phyloP scores from a whole-genome alignment of 2,888 invertebrate genomes.

The Bembecia ichneumoniformis region DNA sequence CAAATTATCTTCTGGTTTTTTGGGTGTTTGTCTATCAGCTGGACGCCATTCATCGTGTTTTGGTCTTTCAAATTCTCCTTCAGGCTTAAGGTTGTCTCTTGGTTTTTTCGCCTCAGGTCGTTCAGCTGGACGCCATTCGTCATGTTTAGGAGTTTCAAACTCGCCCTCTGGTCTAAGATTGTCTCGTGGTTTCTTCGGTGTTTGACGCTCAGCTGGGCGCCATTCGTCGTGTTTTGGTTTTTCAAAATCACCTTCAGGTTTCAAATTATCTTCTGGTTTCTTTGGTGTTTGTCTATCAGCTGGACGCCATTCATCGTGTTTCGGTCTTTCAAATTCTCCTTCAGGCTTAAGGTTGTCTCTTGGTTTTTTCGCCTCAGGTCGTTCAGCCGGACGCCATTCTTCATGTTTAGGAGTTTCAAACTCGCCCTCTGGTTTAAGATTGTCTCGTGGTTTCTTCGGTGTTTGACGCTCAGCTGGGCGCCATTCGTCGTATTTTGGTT shows the following conservation, averaged over 20 bases:
- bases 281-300: constrained; percentile 43
- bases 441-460: constrained; percentile 59
- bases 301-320: constrained; percentile 40
- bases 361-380: constrained; percentile 43
- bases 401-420: constrained; percentile 35
- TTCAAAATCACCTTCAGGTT: constrained; percentile 70
- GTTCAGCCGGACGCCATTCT: constrained; percentile 55
- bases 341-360: constrained; percentile 68
- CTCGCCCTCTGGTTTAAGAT: constrained; percentile 37
- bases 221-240: constrained; percentile 29
- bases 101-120: constrained; percentile 65
- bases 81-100: constrained; percentile 73
- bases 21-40: constrained; percentile 41
- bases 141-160: constrained; percentile 50
- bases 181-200: constrained; percentile 66
- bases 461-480: constrained; percentile 47
- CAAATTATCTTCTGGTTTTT: constrained; percentile 63
- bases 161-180: constrained; percentile 73
- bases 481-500: constrained; percentile 62
- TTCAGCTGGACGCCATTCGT: constrained; percentile 65
- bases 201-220: constrained; percentile 36
- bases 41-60: constrained; percentile 43
- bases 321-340: constrained; percentile 69
- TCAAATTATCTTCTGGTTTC: constrained; percentile 68
- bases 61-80: constrained; percentile 71